phyloP scores from a whole-genome alignment of 2,888 invertebrate genomes.

The Adelphocoris suturalis region DNA sequence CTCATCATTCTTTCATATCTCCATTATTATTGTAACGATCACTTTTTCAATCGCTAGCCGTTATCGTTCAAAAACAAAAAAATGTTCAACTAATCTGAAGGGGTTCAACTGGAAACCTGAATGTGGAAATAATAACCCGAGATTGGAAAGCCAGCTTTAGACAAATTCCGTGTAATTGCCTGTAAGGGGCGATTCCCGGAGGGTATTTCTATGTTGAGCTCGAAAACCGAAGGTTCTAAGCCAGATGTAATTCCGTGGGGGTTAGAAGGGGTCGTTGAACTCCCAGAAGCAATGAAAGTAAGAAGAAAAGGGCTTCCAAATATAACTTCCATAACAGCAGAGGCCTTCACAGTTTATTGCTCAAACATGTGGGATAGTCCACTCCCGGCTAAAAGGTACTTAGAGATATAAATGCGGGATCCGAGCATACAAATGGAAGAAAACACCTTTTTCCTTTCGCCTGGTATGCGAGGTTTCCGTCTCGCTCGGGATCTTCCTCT shows the following conservation, averaged over 20 bases:
- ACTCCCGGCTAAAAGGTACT: not conserved
- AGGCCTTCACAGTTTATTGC: constrained; percentile 26
- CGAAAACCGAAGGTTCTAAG: not conserved
- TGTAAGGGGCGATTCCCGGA: not conserved
- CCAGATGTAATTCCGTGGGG: constrained; percentile 18
- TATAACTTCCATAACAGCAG: constrained; percentile 16
- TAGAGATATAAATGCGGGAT: not conserved
- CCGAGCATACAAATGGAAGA: not conserved
- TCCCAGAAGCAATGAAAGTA: constrained; percentile 41
- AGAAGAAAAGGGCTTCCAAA: constrained; percentile 49
- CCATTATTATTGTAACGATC: too few relatives aligned
- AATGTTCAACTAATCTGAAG: too few relatives aligned
- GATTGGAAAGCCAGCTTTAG: not conserved
- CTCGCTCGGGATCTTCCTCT: not conserved
- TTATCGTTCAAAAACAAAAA: too few relatives aligned
- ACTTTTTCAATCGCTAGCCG: too few relatives aligned
- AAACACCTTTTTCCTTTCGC: not conserved
- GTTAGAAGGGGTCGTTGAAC: constrained; percentile 24
- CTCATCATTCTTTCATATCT: too few relatives aligned
- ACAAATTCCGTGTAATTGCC: not conserved
- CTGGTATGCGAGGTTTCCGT: not conserved
- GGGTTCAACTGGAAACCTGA: too few relatives aligned
- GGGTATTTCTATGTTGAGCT: constrained; percentile 1
- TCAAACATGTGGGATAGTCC: constrained; percentile 37
- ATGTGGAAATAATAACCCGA: too few relatives aligned